Evolutionary conservation across 53 echinoderm and acorn worm species (phyloP).

Genomic region (Stichopus horrens): DNA sequence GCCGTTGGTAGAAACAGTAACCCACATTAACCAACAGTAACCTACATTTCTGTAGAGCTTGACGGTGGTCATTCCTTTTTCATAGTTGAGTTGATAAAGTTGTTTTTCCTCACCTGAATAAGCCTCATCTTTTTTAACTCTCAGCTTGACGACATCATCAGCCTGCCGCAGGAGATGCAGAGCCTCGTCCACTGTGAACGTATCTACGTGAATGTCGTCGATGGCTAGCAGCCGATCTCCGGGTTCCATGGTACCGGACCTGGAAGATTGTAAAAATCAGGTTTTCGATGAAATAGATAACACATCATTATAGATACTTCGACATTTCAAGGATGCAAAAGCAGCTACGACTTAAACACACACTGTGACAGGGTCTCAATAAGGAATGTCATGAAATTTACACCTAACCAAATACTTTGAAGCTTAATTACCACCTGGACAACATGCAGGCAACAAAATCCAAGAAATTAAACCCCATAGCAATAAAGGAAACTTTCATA

Average conservation of each 20-base stretch:
- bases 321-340: not conserved
- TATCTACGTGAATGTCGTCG: conserved; percentile 95
- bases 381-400: not conserved
- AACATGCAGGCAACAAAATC: no score
- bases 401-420: no score
- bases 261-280: conserved; percentile 21
- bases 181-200: conserved; percentile 91
- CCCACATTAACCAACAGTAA: no score
- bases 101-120: conserved; percentile 77
- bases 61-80: no score
- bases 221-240: conserved; percentile 95
- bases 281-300: not conserved
- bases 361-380: no score
- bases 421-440: no score
- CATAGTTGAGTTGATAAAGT: no score
- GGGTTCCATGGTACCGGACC: conserved; percentile 88
- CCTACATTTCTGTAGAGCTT: no score
- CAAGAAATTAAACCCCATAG: no score
- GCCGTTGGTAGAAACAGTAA: no score
- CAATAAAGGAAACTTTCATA: no score
- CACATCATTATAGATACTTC: not conserved
- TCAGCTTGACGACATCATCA: conserved; percentile 96
- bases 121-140: conserved; percentile 95
- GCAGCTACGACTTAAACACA: no score
- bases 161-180: conserved; percentile 89